These are phyloP conservation scores for Daubentonia madagascariensis DNA, from an alignment of 2,113 vertebrate genomes.

Conservation along the genomic window DNA sequence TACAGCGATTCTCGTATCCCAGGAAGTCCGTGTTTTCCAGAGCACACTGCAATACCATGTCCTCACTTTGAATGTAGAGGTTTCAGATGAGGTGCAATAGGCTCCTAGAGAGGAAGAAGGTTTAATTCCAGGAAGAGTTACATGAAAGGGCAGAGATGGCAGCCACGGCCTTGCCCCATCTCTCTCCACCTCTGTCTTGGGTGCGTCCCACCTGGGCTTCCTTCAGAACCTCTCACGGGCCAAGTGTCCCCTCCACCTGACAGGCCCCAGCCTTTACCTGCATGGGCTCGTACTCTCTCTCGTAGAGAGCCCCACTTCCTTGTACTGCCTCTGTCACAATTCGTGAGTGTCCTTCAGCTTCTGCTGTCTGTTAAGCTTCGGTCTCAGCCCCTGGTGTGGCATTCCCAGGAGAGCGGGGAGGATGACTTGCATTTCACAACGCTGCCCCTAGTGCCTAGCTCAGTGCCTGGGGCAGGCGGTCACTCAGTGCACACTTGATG, in stretches of 20 bases:
- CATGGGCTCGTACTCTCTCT: background rate
- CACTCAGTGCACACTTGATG: no score
- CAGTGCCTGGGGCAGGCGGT: background rate
- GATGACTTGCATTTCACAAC: background rate
- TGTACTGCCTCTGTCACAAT: rapidly evolving
- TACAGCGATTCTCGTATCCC: rapidly evolving
- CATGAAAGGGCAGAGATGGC: rapidly evolving
- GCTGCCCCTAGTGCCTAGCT: no score
- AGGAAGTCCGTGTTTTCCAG: background rate
- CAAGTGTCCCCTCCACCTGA: no score
- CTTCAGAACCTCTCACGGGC: background rate
- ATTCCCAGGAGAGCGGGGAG: rapidly evolving
- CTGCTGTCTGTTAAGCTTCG: background rate
- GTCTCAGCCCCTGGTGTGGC: rapidly evolving
- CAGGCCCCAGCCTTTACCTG: rapidly evolving
- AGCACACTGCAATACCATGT: background rate
- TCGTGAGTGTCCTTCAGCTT: rapidly evolving
- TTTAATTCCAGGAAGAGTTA: background rate
- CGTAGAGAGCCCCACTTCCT: no score
- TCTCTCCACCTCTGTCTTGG: background rate
- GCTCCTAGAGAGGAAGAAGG: background rate
- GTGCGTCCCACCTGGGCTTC: rapidly evolving
- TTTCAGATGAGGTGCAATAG: rapidly evolving
- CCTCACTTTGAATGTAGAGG: background rate
- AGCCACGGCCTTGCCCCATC: rapidly evolving